These are phyloP conservation scores for Leucania comma DNA, from an alignment of 2,888 invertebrate species.

Conservation along the genomic window DNA sequence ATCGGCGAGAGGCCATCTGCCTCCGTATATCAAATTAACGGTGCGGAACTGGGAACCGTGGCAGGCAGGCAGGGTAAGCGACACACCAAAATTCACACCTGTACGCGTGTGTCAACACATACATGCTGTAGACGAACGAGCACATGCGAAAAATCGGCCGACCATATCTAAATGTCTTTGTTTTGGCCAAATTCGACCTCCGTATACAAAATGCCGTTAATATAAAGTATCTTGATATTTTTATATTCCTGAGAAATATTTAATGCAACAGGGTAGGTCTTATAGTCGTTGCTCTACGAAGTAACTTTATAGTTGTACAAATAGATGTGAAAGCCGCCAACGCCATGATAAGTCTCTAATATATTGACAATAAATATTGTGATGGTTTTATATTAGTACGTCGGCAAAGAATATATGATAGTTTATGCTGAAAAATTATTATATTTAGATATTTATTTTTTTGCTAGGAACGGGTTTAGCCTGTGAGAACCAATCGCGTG, in stretches of 20 bases:
- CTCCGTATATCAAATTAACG: conserved; percentile 83
- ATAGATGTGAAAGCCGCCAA: conserved; percentile 57
- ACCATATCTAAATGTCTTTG: conserved; percentile 75
- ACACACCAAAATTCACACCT: conserved; percentile 80
- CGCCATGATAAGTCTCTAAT: conserved; percentile 54
- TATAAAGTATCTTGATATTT: conserved; percentile 60
- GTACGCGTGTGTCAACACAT: conserved; percentile 63
- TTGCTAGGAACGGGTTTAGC: conserved; percentile 50
- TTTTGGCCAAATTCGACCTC: conserved; percentile 68
- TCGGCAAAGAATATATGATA: conserved; percentile 49
- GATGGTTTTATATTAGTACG: conserved; percentile 58
- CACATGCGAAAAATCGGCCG: conserved; percentile 71
- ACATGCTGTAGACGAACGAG: conserved; percentile 59
- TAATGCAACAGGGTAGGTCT: conserved; percentile 40
- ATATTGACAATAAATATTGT: conserved; percentile 64
- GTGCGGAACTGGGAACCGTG: conserved; percentile 77
- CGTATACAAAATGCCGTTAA: conserved; percentile 59
- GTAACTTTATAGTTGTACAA: conserved; percentile 64
- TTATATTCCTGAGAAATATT: conserved; percentile 50
- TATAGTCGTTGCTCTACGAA: conserved; percentile 27
- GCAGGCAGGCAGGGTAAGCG: conserved; percentile 58
- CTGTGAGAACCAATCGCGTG: conserved; percentile 22
- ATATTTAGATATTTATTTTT: conserved; percentile 52
- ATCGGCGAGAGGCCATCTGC: conserved; percentile 81
- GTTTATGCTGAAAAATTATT: conserved; percentile 47